Percentiles rank a stretch among this genome's conserved stretches.
These are phyloP conservation scores for Meriones unguiculatus DNA, from an alignment of 2,113 vertebrate species.

Conservation along the genomic window DNA sequence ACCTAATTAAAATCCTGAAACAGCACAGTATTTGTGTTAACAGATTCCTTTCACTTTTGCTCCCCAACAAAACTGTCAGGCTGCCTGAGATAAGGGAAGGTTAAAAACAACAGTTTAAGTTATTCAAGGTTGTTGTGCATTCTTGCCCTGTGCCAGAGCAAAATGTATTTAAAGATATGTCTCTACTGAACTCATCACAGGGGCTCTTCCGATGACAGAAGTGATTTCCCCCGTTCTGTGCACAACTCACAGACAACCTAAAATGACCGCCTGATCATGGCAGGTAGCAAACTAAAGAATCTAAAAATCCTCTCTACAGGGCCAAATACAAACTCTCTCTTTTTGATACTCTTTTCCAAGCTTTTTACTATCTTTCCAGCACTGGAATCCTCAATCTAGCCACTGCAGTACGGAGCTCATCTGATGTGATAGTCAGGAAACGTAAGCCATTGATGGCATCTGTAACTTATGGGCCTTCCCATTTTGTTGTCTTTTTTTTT, in stretches of 20 bases:
- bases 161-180: conserved; percentile 76
- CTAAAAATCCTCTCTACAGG: conserved; percentile 44
- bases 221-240: conserved; percentile 60
- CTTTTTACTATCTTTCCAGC: neutral
- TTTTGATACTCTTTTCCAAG: conserved; percentile 54
- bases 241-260: conserved; percentile 34
- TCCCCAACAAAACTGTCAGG: conserved; percentile 89
- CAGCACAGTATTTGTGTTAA: conserved; percentile 88
- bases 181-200: conserved; percentile 75
- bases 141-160: conserved; percentile 88
- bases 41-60: conserved; percentile 88
- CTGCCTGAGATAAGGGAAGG: conserved; percentile 90
- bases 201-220: conserved; percentile 77
- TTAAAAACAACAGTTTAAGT: conserved; percentile 93
- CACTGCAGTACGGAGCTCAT: neutral
- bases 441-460: conserved; percentile 76
- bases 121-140: conserved; percentile 96
- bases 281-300: conserved; percentile 77
- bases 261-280: conserved; percentile 18
- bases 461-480: conserved; percentile 77
- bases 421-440: conserved; percentile 55
- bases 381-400: neutral
- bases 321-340: conserved; percentile 52
- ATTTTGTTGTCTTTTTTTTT: conserved; percentile 66
- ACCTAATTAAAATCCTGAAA: conserved; percentile 91